Base-by-base conservation (phyloP, 1,140 invertebrate genomes). In the Zaprionus ornatus region DNA sequence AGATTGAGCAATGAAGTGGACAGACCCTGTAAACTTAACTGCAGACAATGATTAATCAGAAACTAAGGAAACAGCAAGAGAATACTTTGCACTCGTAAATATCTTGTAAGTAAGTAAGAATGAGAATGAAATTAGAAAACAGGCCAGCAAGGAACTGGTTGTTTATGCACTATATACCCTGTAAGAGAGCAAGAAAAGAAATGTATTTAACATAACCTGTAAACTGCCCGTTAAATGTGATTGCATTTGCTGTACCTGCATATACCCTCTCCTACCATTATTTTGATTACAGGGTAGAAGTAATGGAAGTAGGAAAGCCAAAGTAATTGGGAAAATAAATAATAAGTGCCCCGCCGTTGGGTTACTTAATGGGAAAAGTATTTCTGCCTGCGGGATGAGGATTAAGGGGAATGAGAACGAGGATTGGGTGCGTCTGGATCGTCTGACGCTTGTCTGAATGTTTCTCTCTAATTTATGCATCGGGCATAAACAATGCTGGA, bases 391-490 rank as follows among this genome's bases (percentile, higher is more conserved):
- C 15, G 19, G 19, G 19, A 50, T 12, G n/a, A 10, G 29, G 40
- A 37, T 3, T 50, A 50, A 62, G 52, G 32, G 40, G 19, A 45
- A 17, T 56, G 77, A n/a, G 23, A 55, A 45, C 40, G 4, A n/a
- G 40, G 40, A 45, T 45, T 17, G 40, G 40, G n/a, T 45, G n/a
- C n/a, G 40, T 45, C 40, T 65, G 9, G 29, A 9, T 32, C 29
- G 55, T 19, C 50, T 50, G 45, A 56, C 37, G 64, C 40, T 29
- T 40, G 63, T 76, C 48, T 68, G 59, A 25, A 74, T 45, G 40
- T 45, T n/a, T 3, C 3, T 62, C 52, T 12, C 48, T 88, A 84
- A 88, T 83, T 87, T 88, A 87, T 87, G 84, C 69, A 79, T 60
- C 70, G 45, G 66, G 77, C 77, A 88, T 80, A 23, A 40, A 62